Evolutionary conservation across 2,113 vertebrate species (phyloP).

Genomic region (Dolichallabes microphthalmus): DNA sequence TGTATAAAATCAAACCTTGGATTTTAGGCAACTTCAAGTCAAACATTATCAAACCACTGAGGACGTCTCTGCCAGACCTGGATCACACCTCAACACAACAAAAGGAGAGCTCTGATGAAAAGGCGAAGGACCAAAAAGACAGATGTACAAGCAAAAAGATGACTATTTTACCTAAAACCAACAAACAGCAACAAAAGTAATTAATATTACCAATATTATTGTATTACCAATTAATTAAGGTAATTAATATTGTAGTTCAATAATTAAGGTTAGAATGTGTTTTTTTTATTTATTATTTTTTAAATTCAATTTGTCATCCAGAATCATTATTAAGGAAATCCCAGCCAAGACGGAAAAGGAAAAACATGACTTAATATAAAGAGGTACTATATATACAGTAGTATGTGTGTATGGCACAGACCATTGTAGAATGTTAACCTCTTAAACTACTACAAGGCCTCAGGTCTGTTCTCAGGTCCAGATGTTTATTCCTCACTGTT

Average conservation of each 20-base stretch:
- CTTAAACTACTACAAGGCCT: background rate
- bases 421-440: background rate
- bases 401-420: background rate
- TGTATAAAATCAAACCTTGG: background rate
- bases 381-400: background rate
- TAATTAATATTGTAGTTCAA: background rate
- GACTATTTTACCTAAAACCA: conserved; percentile 49
- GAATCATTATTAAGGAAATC: conserved; percentile 1
- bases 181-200: conserved; percentile 44
- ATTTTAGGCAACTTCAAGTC: background rate
- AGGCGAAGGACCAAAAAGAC: conserved; percentile 1
- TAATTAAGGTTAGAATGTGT: background rate
- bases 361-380: background rate
- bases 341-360: background rate
- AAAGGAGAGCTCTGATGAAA: background rate
- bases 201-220: too few species aligned
- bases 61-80: background rate
- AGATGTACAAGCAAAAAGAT: background rate
- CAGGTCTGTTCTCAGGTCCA: background rate
- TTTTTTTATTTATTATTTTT: background rate
- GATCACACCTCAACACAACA: conserved; percentile 29
- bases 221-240: too few species aligned
- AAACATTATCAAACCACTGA: background rate
- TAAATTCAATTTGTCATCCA: background rate
- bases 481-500: background rate